Conservation (phyloP, 2,113 vertebrate species). For the Oplegnathus fasciatus region DNA sequence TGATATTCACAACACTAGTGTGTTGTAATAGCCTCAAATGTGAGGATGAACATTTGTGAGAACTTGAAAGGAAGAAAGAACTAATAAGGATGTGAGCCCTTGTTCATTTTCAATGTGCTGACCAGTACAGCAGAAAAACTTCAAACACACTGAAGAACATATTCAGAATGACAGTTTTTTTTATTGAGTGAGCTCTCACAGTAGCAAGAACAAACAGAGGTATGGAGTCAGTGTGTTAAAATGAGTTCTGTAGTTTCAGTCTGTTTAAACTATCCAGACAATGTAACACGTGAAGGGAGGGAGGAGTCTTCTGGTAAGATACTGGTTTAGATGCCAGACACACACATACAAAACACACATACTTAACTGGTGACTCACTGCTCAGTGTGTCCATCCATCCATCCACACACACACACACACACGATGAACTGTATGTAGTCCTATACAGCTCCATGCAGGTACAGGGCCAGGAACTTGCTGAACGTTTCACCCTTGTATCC, state of each 20-base stretch:
- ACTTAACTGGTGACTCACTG: background rate
- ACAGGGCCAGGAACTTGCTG: constrained; percentile 94
- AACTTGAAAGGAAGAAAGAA: background rate
- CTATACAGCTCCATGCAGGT: constrained; percentile 88
- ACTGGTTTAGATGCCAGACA: background rate
- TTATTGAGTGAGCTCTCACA: background rate
- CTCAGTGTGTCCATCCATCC: background rate
- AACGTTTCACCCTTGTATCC: constrained; percentile 93
- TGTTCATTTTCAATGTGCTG: background rate
- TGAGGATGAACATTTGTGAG: background rate
- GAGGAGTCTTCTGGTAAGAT: background rate
- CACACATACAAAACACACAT: background rate
- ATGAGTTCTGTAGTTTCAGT: background rate
- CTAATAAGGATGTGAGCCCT: background rate
- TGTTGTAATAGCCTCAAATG: background rate
- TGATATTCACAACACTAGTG: background rate
- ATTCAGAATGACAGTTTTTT: background rate
- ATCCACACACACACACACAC: background rate
- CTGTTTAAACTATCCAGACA: background rate
- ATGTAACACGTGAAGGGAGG: background rate
- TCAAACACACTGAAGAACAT: background rate
- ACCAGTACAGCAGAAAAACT: background rate
- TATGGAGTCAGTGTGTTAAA: no score
- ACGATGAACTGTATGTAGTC: background rate
- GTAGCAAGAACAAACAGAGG: background rate